Base-by-base conservation (phyloP, 2,888 invertebrate genomes). In the Galeopsomyia nigrocyanea region DNA sequence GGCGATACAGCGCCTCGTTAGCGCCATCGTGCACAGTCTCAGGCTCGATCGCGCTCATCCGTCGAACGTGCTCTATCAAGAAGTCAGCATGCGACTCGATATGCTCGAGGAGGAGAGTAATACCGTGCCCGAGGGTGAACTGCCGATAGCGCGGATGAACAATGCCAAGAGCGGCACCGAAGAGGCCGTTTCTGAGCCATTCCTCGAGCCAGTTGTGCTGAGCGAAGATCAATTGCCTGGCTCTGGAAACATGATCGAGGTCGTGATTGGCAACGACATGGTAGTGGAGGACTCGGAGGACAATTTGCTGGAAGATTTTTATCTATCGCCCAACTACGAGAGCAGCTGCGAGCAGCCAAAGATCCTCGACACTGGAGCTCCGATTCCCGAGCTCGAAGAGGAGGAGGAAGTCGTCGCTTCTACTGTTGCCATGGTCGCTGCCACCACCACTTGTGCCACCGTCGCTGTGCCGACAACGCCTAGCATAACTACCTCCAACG, bases 321-420 rank as follows among this genome's bases (percentile, higher is more conserved):
- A 74, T 47, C 65, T 76, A 2, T 76, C 76, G 39, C 76, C 76
- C 22, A 76, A 67, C 50, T 76, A 76, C 39, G 71, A 76, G 58
- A 73, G 57, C 49, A 31, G 46, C 6, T 56, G 65, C 46, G 72
- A 75, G 19, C 47, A 79, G 89, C 55, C 82, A 90, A 2, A 89
- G 89, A 78, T 85, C 87, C 19, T 91, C 90, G 90, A 88, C 87
- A 78, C 77, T 79, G 56, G 79, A 84, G 56, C 80, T 90, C 5
- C 81, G 82, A 51, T 83, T 89, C 19, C 89, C 89, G 3, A 81
- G 82, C 47, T 80, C 81, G 60, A 75, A 82, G 65, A 71, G 2
- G 74, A 74, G 6, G 71, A 73, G 5, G 74, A 74, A 3, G 26
- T 31, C 13, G 17, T 26, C 26, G 2, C 39, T 31, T 3, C 21